A percentile compares a stretch with the other conserved stretches of the same genome.
These are phyloP conservation scores for Ditylenchus dipsaci DNA, from an alignment of 1,140 invertebrate species.

Conservation along the genomic window DNA sequence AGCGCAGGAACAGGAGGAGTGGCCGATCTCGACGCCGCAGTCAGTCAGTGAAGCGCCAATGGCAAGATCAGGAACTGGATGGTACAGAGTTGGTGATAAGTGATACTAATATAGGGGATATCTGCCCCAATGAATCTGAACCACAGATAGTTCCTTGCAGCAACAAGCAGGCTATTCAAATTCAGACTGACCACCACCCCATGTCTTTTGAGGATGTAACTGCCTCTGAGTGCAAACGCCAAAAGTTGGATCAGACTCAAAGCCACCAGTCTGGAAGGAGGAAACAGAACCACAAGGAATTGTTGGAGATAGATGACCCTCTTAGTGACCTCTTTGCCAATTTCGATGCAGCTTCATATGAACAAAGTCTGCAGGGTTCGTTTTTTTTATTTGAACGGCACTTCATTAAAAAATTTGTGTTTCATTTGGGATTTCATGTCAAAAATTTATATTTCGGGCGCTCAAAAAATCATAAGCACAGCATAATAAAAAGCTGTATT, in stretches of 20 bases:
- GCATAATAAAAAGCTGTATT: no score
- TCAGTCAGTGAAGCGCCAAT: not conserved
- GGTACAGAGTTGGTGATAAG: not conserved
- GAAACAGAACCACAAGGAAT: not conserved
- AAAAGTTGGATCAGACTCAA: not conserved
- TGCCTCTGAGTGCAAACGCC: not conserved
- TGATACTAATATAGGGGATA: not conserved
- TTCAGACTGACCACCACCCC: not conserved
- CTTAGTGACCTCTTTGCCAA: not conserved
- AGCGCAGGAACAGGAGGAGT: slow-evolving; percentile 5
- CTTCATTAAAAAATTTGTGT: no score
- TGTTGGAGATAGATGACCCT: not conserved
- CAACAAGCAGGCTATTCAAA: not conserved
- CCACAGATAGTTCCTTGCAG: not conserved
- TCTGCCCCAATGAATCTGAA: not conserved
- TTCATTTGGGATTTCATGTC: no score
- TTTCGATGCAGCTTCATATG: not conserved
- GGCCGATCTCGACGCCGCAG: not conserved
- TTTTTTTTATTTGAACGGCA: no score
- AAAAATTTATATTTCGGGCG: no score
- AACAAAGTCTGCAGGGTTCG: not conserved
- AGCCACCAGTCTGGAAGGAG: no score
- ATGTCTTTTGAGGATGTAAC: not conserved
- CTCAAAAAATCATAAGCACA: no score
- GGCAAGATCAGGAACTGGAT: not conserved